Evolutionary conservation across 2,888 invertebrate genomes (phyloP), one percentile per base, ranked within the genome.

Genomic region (Yponomeuta evonymella): DNA sequence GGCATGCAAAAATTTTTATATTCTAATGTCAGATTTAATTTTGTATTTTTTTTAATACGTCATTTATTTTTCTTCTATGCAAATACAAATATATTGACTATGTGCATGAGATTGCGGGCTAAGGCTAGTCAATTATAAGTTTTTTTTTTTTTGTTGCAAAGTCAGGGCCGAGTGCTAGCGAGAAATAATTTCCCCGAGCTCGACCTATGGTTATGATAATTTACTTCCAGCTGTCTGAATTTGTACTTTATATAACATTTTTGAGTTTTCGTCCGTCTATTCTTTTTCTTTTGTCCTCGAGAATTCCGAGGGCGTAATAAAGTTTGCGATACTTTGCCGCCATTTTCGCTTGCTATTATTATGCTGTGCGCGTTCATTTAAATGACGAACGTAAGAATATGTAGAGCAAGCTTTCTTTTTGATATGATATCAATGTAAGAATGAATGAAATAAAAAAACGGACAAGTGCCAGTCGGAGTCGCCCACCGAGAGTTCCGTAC

Each of bases 151-250:
- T 5, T 3, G 15, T 1, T 12, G 4, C 51, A 4, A 58, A 58
- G 51, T 58, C 51, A 8, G 4, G 51, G 15, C 15, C 15, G 15
- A 0, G 4, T 2, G 15, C 15, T 58, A 58, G 51, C 15, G 15
- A 58, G 64, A 23, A 64, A 64, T 64, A 64, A 64, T 23, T 64
- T 23, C 5, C 29, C 29, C 29, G 64, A 23, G 29, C 23, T 10
- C 29, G 64, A 64, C 64, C 64, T 23, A 64, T 64, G 64, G 29
- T 64, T 64, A 64, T 64, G 29, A 64, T 10, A 64, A 64, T 64
- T 29, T 64, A 30, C 64, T 64, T 64, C 64, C 29, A 30, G 64
- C 29, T n/a, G 15, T 58, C 51, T 15, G 51, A 58, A 58, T 58
- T 58, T 58, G 51, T 58, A 58, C 51, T 58, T 58, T 58, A 15